Percentiles rank a stretch among this genome's conserved stretches.
Conservation (phyloP, 1,140 invertebrate genomes). For the Brachystomella parvula region DNA sequence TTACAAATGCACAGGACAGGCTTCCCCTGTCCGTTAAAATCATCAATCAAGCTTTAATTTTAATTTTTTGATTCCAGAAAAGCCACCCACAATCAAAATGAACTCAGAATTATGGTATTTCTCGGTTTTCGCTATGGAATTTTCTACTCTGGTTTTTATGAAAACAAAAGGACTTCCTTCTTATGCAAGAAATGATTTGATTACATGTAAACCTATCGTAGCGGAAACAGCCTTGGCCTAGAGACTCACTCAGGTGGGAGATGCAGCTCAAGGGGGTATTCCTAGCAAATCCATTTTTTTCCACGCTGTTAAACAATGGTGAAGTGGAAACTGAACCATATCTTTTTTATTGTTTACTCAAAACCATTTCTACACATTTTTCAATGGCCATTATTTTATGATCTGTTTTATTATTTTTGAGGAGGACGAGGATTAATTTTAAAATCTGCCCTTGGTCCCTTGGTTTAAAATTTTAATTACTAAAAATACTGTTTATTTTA, state of each 20-base stretch:
- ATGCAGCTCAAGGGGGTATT: no score
- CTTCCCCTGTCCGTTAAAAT: no score
- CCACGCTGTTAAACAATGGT: background rate
- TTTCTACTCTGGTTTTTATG: background rate
- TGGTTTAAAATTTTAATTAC: no score
- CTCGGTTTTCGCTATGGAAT: background rate
- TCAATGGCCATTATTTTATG: no score
- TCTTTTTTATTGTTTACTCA: background rate
- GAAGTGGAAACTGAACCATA: background rate
- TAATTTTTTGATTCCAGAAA: background rate
- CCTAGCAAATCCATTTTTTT: no score
- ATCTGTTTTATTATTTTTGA: no score
- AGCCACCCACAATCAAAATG: background rate
- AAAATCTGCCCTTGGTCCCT: no score
- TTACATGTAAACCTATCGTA: background rate
- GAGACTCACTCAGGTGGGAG: background rate
- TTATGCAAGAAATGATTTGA: background rate
- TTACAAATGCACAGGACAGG: no score
- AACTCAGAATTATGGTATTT: background rate
- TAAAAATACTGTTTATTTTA: no score
- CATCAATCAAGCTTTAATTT: no score
- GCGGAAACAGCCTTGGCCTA: background rate
- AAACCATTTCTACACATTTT: background rate
- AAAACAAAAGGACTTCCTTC: background rate
- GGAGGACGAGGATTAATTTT: no score